Evolutionary conservation across 2,113 vertebrate genomes (phyloP).

Genomic region (Mobula hypostoma): DNA sequence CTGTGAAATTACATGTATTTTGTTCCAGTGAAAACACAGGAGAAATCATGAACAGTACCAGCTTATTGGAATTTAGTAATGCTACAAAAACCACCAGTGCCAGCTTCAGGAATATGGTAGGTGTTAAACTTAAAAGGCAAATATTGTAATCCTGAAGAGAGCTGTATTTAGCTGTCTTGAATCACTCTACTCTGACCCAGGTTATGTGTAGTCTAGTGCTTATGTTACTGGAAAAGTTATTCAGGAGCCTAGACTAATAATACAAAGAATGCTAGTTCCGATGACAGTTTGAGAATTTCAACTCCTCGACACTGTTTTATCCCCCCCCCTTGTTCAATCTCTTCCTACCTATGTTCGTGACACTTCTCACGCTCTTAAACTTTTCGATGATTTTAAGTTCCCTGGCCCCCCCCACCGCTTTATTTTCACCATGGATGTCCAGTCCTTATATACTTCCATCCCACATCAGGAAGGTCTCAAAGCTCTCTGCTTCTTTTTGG

Average conservation of each 20-base stretch:
- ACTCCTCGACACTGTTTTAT: neutral
- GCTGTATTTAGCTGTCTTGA: neutral
- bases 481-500: too few relatives aligned
- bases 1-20: conserved; percentile 27
- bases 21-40: conserved; percentile 76
- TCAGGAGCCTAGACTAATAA: neutral
- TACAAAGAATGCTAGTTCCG: neutral
- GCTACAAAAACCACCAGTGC: conserved; percentile 73
- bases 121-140: conserved; percentile 40
- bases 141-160: neutral
- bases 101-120: conserved; percentile 88
- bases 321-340: too few relatives aligned
- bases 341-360: too few relatives aligned
- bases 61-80: conserved; percentile 78
- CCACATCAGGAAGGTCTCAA: too few relatives aligned
- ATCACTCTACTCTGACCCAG: neutral
- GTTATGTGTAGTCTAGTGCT: neutral
- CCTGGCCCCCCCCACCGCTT: too few relatives aligned
- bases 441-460: too few relatives aligned
- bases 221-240: neutral
- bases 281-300: neutral
- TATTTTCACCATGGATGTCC: too few relatives aligned
- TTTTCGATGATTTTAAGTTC: too few relatives aligned
- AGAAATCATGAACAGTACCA: conserved; percentile 80
- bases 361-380: too few relatives aligned